phyloP scores from a whole-genome alignment of 2,797 vertebrate species.

The Sciurus vulgaris region DNA sequence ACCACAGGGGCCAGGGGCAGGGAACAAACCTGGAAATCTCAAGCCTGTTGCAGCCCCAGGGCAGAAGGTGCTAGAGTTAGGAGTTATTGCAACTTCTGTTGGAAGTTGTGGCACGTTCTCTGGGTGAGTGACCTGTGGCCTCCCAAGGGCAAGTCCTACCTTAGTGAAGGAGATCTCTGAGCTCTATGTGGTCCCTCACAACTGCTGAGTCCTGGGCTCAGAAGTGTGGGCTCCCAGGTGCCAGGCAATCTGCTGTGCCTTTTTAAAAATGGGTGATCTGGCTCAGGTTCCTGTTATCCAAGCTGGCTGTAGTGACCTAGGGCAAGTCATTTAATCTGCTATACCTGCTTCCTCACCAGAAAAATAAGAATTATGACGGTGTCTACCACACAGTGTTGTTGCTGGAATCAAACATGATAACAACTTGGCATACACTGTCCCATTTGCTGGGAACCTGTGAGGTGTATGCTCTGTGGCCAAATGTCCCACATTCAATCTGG shows the following conservation, averaged over 20 bases:
- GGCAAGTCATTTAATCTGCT: not conserved
- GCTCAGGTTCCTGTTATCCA: not conserved
- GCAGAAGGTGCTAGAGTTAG: not conserved
- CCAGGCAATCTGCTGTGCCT: not conserved
- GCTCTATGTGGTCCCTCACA: not conserved
- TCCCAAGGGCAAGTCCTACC: not conserved
- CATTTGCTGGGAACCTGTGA: not conserved
- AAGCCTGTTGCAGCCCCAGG: not conserved
- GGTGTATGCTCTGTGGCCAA: not conserved
- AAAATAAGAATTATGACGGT: not conserved
- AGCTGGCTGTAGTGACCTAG: not conserved
- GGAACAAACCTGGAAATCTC: not conserved
- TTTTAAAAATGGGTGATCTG: not conserved
- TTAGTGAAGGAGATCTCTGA: not conserved
- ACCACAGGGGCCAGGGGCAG: fast-evolving
- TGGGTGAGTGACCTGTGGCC: not conserved
- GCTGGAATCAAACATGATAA: not conserved
- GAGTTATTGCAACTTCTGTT: not conserved
- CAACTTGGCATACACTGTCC: not conserved
- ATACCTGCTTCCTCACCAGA: not conserved
- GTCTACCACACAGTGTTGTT: not conserved
- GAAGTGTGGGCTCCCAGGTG: not conserved
- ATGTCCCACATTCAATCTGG: not conserved
- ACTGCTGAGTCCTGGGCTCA: not conserved
- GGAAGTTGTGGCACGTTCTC: not conserved